Evolutionary conservation across 2,888 invertebrate genomes (phyloP).

Genomic region (Seira sanloemensis): DNA sequence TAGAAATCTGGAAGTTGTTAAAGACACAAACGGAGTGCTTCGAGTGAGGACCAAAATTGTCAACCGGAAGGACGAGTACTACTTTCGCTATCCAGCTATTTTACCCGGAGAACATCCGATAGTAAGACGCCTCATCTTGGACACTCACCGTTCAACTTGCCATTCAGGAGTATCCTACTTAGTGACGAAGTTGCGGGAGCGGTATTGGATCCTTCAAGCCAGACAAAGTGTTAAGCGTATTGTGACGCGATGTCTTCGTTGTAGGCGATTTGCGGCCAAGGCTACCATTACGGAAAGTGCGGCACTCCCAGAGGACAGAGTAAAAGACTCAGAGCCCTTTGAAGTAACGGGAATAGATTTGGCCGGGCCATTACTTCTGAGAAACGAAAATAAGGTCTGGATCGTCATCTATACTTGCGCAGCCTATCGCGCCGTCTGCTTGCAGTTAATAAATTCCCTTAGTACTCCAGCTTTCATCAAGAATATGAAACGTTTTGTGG

Average conservation of each 20-base stretch:
- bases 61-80: no score
- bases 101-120: not conserved
- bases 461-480: not conserved
- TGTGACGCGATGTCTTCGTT: not conserved
- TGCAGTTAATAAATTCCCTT: not conserved
- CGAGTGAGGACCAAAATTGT: constrained; percentile 5
- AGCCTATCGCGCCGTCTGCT: not conserved
- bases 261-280: not conserved
- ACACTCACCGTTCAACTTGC: not conserved
- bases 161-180: not conserved
- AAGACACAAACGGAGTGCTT: not conserved
- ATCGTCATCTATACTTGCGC: constrained; percentile 2
- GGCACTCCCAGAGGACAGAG: not conserved
- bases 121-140: not conserved
- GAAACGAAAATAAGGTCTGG: not conserved
- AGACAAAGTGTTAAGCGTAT: not conserved
- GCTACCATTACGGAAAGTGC: not conserved
- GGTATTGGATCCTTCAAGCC: constrained; percentile 12
- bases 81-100: not conserved
- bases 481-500: not conserved
- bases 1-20: not conserved
- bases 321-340: not conserved
- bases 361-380: not conserved
- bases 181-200: not conserved
- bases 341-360: constrained; percentile 5